Conservation (phyloP, 2,113 vertebrate species). For the Passer montanus region DNA sequence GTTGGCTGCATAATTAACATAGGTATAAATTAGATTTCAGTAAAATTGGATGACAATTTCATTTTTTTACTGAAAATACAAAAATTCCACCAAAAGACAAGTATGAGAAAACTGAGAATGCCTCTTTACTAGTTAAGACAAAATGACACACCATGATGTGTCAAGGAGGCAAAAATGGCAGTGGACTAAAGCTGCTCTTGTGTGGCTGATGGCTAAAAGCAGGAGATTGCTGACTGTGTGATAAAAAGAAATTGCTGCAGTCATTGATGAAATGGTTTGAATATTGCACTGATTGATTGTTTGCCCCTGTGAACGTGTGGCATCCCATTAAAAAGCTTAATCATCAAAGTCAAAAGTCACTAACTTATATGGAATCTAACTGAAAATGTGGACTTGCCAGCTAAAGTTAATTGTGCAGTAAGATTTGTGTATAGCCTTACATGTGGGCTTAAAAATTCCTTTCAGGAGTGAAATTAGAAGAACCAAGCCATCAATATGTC, state of each 20-base stretch:
- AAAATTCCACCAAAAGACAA: background rate
- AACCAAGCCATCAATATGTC: background rate
- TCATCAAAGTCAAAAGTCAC: background rate
- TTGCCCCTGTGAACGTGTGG: background rate
- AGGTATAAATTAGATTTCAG: constrained; percentile 53
- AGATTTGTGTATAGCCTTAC: background rate
- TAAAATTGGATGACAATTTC: constrained; percentile 8
- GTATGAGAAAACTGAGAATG: background rate
- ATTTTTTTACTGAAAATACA: background rate
- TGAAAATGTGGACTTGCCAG: background rate
- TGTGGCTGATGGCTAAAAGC: background rate
- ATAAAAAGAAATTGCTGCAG: background rate
- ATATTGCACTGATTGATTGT: constrained; percentile 28
- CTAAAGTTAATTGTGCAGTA: background rate
- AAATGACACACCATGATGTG: background rate
- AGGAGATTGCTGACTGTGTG: background rate
- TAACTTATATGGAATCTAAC: background rate
- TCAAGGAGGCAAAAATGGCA: background rate
- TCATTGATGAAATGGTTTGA: background rate
- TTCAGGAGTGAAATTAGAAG: background rate
- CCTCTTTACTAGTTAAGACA: background rate
- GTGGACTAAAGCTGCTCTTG: background rate
- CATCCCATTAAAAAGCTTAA: constrained; percentile 13
- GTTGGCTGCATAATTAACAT: constrained; percentile 33
- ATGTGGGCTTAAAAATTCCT: background rate